phyloP scores from a whole-genome alignment of 2,113 vertebrate species.

The Burhinus bistriatus region DNA sequence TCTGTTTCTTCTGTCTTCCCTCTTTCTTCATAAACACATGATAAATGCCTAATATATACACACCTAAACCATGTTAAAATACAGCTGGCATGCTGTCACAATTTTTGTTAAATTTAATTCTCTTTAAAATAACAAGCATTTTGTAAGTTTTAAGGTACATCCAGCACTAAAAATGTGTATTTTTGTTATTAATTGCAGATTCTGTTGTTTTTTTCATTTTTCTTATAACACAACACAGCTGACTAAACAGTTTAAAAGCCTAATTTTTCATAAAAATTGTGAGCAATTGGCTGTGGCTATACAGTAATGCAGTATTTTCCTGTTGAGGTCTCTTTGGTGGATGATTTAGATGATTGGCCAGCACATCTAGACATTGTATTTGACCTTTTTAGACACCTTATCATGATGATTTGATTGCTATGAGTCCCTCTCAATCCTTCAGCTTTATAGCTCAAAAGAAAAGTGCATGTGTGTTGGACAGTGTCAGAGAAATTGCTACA shows the following conservation, averaged over 20 bases:
- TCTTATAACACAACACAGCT: neutral
- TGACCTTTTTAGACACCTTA: neutral
- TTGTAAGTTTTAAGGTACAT: neutral
- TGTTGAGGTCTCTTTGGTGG: neutral
- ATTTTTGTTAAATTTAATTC: neutral
- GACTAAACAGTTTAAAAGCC: neutral
- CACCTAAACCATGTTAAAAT: neutral
- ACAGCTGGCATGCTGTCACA: neutral
- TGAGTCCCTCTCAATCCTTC: neutral
- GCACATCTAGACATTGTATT: neutral
- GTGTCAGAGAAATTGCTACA: neutral
- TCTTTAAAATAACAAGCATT: neutral
- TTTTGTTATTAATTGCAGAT: neutral
- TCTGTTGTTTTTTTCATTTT: neutral
- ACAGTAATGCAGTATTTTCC: neutral
- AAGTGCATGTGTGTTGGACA: neutral
- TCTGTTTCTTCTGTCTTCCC: neutral
- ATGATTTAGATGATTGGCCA: neutral
- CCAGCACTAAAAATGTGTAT: neutral
- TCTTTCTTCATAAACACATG: neutral
- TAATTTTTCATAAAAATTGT: neutral
- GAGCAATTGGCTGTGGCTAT: neutral
- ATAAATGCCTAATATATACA: neutral
- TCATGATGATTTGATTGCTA: neutral
- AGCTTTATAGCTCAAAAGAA: neutral